phyloP scores from a whole-genome alignment of 2,797 vertebrate species.

The Rhadinocentrus ornatus region DNA sequence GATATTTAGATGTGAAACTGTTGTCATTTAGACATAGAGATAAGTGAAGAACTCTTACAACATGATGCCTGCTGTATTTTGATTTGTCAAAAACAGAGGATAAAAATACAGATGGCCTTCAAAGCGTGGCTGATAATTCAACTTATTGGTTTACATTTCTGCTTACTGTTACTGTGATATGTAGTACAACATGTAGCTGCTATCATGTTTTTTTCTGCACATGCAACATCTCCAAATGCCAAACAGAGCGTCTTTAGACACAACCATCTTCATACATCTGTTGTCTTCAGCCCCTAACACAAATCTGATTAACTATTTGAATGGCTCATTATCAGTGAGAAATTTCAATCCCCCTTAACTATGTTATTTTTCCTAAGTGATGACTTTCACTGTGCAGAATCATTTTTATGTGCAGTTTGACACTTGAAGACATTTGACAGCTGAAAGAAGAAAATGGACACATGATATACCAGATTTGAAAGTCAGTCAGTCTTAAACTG shows the following conservation, averaged over 20 bases:
- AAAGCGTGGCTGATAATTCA: slow-evolving; percentile 22
- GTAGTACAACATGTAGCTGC: slow-evolving; percentile 8
- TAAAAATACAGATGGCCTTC: slow-evolving; percentile 8
- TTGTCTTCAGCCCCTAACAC: slow-evolving; percentile 2
- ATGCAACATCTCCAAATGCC: slow-evolving; percentile 31
- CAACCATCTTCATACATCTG: slow-evolving; percentile 1
- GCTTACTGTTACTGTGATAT: neutral
- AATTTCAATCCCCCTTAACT: neutral
- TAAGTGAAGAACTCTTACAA: neutral
- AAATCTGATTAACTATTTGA: neutral
- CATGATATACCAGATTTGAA: neutral
- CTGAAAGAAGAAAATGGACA: neutral
- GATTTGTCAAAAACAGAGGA: slow-evolving; percentile 21
- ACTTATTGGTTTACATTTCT: slow-evolving; percentile 37
- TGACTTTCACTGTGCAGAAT: slow-evolving; percentile 1
- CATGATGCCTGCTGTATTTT: slow-evolving; percentile 4
- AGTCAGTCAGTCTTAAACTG: no score
- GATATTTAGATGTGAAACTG: slow-evolving; percentile 3
- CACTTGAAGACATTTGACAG: neutral
- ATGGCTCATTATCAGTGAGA: neutral
- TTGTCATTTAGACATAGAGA: neutral
- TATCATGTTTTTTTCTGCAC: slow-evolving; percentile 31
- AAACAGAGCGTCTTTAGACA: slow-evolving; percentile 12
- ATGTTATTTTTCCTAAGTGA: neutral
- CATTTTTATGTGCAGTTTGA: neutral